These are phyloP conservation scores for Pseudotriccus pelzelni DNA, from an alignment of 2,797 vertebrate genomes.

Conservation along the genomic window DNA sequence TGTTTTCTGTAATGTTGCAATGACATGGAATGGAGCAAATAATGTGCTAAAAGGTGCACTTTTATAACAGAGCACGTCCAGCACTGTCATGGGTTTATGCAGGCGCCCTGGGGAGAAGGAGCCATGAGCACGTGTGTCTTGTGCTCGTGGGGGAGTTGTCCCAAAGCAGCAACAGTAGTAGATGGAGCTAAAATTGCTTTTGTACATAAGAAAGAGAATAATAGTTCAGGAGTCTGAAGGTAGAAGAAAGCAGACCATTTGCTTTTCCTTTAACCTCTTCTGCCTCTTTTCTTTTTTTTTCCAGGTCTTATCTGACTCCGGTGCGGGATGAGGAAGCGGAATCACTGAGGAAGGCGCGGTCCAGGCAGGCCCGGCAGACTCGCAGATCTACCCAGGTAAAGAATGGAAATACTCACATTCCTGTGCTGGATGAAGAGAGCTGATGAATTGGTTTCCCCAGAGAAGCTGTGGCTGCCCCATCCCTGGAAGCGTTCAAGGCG, in stretches of 20 bases:
- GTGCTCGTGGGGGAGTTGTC: not conserved
- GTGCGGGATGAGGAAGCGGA: slow-evolving; percentile 92
- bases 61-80: not conserved
- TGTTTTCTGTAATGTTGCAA: not conserved
- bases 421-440: not conserved
- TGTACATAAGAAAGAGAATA: not conserved
- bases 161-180: not conserved
- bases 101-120: not conserved
- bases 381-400: slow-evolving; percentile 91
- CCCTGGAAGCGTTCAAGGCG: not conserved
- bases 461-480: not conserved
- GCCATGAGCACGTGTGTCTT: not conserved
- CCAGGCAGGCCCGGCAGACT: slow-evolving; percentile 91
- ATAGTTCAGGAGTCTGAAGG: not conserved
- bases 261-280: not conserved
- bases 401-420: rapidly evolving
- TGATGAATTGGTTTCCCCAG: not conserved
- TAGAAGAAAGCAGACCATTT: not conserved
- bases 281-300: not conserved
- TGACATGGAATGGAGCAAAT: not conserved
- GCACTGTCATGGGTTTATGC: not conserved
- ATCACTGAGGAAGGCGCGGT: slow-evolving; percentile 91
- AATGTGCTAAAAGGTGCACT: not conserved
- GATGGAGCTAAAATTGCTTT: not conserved
- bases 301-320: slow-evolving; percentile 83